Conservation (phyloP, 2,113 vertebrate genomes). For the Enhydra lutris region DNA sequence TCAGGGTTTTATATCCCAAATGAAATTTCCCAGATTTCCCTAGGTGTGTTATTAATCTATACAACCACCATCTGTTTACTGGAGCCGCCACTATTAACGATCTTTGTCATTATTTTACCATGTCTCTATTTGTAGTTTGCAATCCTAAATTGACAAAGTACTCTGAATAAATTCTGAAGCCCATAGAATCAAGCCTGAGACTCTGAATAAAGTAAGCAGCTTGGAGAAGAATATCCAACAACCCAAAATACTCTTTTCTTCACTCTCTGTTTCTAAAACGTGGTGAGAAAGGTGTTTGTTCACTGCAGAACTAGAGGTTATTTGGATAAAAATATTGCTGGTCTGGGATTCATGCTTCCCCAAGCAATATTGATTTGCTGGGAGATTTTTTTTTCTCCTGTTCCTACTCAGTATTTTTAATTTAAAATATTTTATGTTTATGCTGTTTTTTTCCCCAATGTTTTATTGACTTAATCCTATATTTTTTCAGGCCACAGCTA, state of each 20-base stretch:
- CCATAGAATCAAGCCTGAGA: constrained; percentile 52
- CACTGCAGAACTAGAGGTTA: background rate
- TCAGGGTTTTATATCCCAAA: constrained; percentile 44
- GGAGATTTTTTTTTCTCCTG: background rate
- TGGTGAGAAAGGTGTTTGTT: constrained; percentile 30
- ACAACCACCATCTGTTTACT: constrained; percentile 49
- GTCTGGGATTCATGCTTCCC: constrained; percentile 47
- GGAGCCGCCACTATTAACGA: constrained; percentile 21
- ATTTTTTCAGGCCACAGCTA: constrained; percentile 51
- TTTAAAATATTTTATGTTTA: constrained; percentile 56
- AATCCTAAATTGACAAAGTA: constrained; percentile 40
- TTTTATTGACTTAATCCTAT: constrained; percentile 64
- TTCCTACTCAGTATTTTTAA: constrained; percentile 55
- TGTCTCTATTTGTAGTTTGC: constrained; percentile 37
- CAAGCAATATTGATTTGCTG: constrained; percentile 57
- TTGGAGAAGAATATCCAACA: constrained; percentile 43
- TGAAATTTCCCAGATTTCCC: constrained; percentile 67
- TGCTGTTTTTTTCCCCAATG: constrained; percentile 1
- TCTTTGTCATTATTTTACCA: constrained; percentile 53
- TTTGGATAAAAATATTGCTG: constrained; percentile 54
- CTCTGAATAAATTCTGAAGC: constrained; percentile 48
- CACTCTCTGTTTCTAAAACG: constrained; percentile 23
- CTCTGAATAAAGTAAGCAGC: constrained; percentile 56
- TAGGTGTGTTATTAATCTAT: constrained; percentile 46
- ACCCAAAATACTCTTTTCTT: constrained; percentile 48